phyloP scores from a whole-genome alignment of 2,113 vertebrate genomes.

The Poeciliopsis turrubarensis region DNA sequence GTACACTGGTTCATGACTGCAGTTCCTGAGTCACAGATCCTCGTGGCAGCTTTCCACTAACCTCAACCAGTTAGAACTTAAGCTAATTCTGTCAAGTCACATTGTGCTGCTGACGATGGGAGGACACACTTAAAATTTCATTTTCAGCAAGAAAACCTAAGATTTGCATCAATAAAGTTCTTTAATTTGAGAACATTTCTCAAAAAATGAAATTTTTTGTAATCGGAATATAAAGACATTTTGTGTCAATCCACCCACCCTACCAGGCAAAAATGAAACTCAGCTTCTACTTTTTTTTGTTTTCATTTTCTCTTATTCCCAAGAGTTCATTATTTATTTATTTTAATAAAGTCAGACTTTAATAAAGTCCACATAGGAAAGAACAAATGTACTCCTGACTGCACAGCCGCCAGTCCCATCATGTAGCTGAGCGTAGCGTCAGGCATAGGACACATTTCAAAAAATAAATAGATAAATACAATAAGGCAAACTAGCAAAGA shows the following conservation, averaged over 20 bases:
- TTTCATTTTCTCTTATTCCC: background rate
- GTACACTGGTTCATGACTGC: background rate
- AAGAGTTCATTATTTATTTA: background rate
- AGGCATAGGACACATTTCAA: too few relatives aligned
- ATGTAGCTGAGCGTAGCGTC: too few relatives aligned
- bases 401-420: too few relatives aligned
- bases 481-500: too few relatives aligned
- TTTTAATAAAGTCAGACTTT: background rate
- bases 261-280: conserved; percentile 36
- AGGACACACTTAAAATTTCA: conserved; percentile 35
- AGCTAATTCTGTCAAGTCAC: conserved; percentile 43
- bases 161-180: background rate
- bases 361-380: background rate
- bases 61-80: conserved; percentile 1
- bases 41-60: conserved; percentile 43
- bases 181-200: background rate
- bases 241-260: background rate
- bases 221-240: background rate
- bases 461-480: too few relatives aligned
- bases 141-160: background rate
- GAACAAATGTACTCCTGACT: background rate
- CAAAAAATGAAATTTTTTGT: background rate
- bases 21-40: conserved; percentile 45
- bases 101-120: conserved; percentile 18
- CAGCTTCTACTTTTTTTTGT: background rate